A percentile compares a stretch with the other conserved stretches of the same genome.
Conservation (phyloP, 2,797 vertebrate species). For the Rhadinocentrus ornatus region DNA sequence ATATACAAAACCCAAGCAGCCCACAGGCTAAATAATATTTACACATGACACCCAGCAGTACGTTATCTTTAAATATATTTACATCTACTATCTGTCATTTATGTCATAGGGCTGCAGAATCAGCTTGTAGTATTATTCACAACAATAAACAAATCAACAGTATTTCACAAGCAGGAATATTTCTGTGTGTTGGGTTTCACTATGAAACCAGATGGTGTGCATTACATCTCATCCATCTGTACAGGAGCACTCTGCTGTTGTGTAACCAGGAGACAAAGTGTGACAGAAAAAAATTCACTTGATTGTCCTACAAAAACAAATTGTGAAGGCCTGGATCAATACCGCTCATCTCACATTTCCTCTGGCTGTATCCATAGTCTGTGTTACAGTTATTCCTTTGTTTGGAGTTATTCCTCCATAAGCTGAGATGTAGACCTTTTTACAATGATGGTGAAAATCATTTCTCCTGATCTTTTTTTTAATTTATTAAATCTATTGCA, state of each 20-base stretch:
- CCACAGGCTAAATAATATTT: background rate
- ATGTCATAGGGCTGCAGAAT: background rate
- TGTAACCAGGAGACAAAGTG: constrained; percentile 39
- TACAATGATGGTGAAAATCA: background rate
- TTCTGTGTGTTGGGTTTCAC: constrained; percentile 32
- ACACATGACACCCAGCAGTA: background rate
- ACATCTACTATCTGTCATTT: background rate
- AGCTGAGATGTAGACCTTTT: background rate
- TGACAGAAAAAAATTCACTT: constrained; percentile 16
- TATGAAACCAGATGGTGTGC: constrained; percentile 9
- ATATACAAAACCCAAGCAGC: background rate
- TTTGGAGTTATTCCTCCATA: background rate
- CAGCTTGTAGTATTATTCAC: constrained; percentile 2
- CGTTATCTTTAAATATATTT: background rate
- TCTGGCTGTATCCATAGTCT: constrained; percentile 28
- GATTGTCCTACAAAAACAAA: constrained; percentile 47
- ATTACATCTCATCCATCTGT: constrained; percentile 26
- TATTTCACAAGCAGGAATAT: constrained; percentile 2
- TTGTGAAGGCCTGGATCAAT: constrained; percentile 65
- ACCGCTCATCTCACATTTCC: constrained; percentile 54
- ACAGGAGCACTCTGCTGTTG: constrained; percentile 15
- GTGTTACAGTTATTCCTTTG: constrained; percentile 22
- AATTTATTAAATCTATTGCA: background rate
- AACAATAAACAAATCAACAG: background rate
- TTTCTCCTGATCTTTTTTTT: background rate